Conservation (phyloP, 1,140 invertebrate species). For the Thrips palmi region DNA sequence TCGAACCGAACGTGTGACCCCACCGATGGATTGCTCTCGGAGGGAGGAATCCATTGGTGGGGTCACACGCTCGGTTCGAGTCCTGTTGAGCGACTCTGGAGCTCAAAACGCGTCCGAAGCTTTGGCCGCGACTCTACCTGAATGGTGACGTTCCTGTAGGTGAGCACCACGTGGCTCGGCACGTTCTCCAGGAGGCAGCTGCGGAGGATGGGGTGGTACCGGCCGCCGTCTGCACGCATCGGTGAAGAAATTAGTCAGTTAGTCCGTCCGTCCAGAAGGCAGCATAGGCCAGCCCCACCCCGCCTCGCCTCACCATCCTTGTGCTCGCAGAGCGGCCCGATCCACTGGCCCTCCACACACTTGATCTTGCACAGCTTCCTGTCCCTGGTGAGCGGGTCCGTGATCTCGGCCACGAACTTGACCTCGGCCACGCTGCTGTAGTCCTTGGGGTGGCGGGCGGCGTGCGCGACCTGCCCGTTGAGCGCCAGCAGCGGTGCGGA, state of each 20-base stretch:
- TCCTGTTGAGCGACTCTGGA: too few species aligned
- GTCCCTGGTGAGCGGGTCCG: constrained; percentile 34
- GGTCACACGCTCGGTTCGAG: too few species aligned
- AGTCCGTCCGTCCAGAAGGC: neutral
- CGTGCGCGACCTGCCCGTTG: constrained; percentile 15
- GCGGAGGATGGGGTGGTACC: constrained; percentile 24
- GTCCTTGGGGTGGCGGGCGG: constrained; percentile 14
- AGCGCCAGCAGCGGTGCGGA: constrained; percentile 15
- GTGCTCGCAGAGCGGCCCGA: constrained; percentile 46
- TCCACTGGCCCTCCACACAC: constrained; percentile 60
- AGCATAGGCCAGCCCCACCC: neutral
- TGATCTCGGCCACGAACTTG: constrained; percentile 35
- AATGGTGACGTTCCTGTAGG: constrained; percentile 18
- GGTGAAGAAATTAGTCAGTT: neutral
- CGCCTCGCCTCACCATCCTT: constrained; percentile 24
- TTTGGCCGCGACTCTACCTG: too few species aligned
- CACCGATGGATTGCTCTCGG: too few species aligned
- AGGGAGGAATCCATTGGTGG: too few species aligned
- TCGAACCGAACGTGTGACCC: too few species aligned
- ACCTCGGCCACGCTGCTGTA: constrained; percentile 29
- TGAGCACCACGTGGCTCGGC: constrained; percentile 18
- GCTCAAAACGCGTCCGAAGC: too few species aligned
- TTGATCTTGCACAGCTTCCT: constrained; percentile 58
- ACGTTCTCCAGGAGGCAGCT: constrained; percentile 20
- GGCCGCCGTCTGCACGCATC: constrained; percentile 11